A percentile compares a stretch with the other conserved stretches of the same genome.
These are phyloP conservation scores for Cyphomyrmex costatus DNA, from an alignment of 1,140 invertebrate genomes.

Conservation along the genomic window DNA sequence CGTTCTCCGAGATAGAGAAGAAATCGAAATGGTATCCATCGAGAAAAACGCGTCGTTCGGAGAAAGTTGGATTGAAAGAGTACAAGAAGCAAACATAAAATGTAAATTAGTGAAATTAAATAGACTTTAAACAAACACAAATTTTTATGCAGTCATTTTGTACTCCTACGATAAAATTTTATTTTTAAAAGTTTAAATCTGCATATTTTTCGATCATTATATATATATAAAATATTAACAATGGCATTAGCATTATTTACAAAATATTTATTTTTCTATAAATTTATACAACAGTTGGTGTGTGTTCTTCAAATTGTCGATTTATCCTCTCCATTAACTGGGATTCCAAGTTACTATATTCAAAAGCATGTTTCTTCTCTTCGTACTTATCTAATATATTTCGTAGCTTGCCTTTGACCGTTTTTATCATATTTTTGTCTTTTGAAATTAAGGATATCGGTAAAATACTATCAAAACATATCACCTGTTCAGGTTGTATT, in stretches of 20 bases:
- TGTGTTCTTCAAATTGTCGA: constrained; percentile 22
- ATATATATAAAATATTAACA: background rate
- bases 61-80: constrained; percentile 87
- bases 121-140: background rate
- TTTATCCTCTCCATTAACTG: constrained; percentile 70
- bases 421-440: constrained; percentile 72
- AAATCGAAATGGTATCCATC: constrained; percentile 86
- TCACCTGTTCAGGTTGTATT: constrained; percentile 89
- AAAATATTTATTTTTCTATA: constrained; percentile 32
- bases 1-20: constrained; percentile 84
- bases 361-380: constrained; percentile 46
- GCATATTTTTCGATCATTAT: background rate
- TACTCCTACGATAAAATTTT: background rate
- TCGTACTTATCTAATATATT: constrained; percentile 81
- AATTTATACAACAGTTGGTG: constrained; percentile 75
- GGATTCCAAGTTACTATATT: constrained; percentile 55
- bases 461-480: constrained; percentile 92
- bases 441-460: constrained; percentile 75
- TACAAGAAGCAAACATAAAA: constrained; percentile 87
- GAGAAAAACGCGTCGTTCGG: constrained; percentile 87
- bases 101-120: constrained; percentile 88
- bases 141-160: background rate
- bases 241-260: background rate
- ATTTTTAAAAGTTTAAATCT: background rate
- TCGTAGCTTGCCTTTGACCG: constrained; percentile 83